Evolutionary conservation across 2,888 invertebrate species (phyloP).

Genomic region (Amblyteles armatorius): DNA sequence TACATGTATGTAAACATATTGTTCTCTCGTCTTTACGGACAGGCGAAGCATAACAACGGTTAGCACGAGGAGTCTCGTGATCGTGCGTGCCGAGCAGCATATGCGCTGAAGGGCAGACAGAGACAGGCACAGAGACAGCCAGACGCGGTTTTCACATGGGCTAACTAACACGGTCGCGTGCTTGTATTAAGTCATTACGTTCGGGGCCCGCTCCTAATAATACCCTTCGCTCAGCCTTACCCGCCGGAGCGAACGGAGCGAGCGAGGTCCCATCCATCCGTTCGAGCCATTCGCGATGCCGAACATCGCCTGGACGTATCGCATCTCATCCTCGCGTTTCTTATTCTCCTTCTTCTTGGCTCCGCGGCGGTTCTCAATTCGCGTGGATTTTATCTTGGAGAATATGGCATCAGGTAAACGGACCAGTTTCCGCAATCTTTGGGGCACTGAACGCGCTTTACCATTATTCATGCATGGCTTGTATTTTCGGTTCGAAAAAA

Average conservation of each 20-base stretch:
- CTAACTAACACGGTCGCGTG: slow-evolving; percentile 77
- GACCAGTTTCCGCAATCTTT: too few species aligned
- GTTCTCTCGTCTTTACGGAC: slow-evolving; percentile 29
- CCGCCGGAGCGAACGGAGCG: slow-evolving; percentile 71
- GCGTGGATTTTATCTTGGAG: background rate
- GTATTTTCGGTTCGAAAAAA: too few species aligned
- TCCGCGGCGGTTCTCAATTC: slow-evolving; percentile 59
- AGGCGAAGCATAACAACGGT: slow-evolving; percentile 63
- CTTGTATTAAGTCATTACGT: slow-evolving; percentile 81
- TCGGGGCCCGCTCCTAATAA: slow-evolving; percentile 79
- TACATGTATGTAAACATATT: slow-evolving; percentile 22
- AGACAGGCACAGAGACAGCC: slow-evolving; percentile 60
- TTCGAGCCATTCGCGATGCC: slow-evolving; percentile 69
- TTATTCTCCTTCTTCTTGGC: slow-evolving; percentile 30
- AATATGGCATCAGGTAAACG: too few species aligned
- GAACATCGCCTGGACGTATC: slow-evolving; percentile 72
- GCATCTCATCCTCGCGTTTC: slow-evolving; percentile 68
- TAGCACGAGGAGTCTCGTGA: slow-evolving; percentile 67
- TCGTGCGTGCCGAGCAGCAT: slow-evolving; percentile 25
- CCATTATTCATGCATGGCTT: background rate
- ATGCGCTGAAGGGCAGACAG: slow-evolving; percentile 10
- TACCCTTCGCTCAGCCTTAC: slow-evolving; percentile 76
- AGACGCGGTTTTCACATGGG: slow-evolving; percentile 74
- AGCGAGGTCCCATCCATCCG: slow-evolving; percentile 75
- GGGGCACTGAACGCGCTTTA: too few species aligned